Conservation (phyloP, 2,113 vertebrate genomes). For the Charadrius vociferus region DNA sequence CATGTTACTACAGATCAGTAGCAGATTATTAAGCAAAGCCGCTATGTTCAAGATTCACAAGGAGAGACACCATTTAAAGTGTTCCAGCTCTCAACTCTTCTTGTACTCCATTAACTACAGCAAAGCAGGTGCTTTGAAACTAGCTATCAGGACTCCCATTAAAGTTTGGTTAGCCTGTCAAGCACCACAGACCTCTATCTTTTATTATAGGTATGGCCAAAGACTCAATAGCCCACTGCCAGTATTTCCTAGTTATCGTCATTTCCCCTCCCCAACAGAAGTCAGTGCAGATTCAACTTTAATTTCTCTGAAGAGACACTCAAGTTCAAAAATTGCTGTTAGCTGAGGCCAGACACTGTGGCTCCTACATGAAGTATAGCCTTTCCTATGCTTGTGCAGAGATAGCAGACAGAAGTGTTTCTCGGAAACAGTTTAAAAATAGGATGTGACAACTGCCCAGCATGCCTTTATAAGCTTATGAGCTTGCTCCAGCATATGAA, state of each 20-base stretch:
- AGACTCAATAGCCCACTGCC: not conserved
- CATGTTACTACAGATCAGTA: not conserved
- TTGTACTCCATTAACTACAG: not conserved
- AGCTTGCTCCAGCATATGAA: not conserved
- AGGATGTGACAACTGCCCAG: slow-evolving; percentile 38
- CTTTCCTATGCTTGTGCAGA: not conserved
- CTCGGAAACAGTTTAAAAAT: slow-evolving; percentile 65
- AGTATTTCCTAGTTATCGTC: not conserved
- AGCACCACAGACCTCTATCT: not conserved
- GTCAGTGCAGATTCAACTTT: not conserved
- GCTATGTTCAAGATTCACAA: not conserved
- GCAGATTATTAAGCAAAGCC: not conserved
- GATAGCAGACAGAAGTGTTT: slow-evolving; percentile 39
- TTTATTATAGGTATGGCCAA: not conserved
- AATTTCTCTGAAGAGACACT: not conserved
- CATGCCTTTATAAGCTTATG: slow-evolving; percentile 42
- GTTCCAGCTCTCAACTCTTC: not conserved
- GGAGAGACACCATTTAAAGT: not conserved
- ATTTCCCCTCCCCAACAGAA: not conserved
- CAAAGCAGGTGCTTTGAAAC: not conserved
- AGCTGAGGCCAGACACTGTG: slow-evolving; percentile 4
- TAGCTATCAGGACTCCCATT: not conserved
- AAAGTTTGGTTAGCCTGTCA: not conserved
- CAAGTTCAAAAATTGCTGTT: not conserved
- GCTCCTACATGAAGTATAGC: slow-evolving; percentile 17